phyloP scores from a whole-genome alignment of 2,113 vertebrate species.

The Actenoides hombroni region DNA sequence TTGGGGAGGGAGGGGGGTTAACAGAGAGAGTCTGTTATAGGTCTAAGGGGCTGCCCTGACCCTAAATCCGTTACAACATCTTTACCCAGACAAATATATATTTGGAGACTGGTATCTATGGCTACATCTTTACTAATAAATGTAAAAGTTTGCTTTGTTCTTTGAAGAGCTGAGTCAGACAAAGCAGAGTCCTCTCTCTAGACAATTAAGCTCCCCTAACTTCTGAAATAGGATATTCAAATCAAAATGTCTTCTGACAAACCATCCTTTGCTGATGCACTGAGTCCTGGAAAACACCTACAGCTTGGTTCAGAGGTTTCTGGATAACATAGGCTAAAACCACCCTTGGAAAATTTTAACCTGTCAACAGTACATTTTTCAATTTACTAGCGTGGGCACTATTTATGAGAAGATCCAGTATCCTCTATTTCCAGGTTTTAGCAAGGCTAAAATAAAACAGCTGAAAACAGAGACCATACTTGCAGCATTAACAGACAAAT shows the following conservation, averaged over 20 bases:
- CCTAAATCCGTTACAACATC: too few relatives aligned
- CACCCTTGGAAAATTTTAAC: background rate
- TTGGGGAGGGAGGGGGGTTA: too few relatives aligned
- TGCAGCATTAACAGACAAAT: background rate
- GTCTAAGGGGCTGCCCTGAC: too few relatives aligned
- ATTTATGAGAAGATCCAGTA: background rate
- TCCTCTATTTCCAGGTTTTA: background rate
- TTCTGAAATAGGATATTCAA: background rate
- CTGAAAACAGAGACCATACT: background rate
- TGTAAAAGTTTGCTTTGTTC: background rate
- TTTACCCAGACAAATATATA: background rate
- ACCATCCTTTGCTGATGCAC: background rate
- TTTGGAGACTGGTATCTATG: background rate
- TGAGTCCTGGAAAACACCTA: background rate
- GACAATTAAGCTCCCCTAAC: background rate
- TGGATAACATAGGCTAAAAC: background rate
- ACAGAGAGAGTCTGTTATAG: too few relatives aligned
- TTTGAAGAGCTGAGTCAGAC: background rate
- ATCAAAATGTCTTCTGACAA: background rate
- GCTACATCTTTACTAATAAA: background rate
- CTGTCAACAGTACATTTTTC: background rate
- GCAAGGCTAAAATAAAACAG: background rate
- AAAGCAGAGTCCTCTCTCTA: background rate
- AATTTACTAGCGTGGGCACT: background rate
- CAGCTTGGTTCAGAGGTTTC: background rate